Evolutionary conservation across 2,797 vertebrate genomes (phyloP).

Genomic region (Poecilia velifera): DNA sequence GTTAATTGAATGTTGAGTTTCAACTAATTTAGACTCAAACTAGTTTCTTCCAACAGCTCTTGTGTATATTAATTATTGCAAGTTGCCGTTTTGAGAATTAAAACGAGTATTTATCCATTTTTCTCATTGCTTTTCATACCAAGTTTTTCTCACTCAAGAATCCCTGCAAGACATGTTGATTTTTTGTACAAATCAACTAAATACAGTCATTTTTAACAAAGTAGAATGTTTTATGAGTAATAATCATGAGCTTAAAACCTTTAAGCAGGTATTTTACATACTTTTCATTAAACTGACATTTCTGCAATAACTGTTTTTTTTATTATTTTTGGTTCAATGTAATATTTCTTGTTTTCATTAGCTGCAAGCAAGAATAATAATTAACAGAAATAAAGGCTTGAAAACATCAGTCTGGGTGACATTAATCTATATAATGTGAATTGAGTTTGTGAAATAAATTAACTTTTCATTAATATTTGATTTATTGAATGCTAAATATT

Average conservation of each 20-base stretch:
- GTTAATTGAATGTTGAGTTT: not conserved
- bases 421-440: not conserved
- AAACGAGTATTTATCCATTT: not conserved
- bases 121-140: not conserved
- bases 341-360: not conserved
- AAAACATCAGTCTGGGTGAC: not conserved
- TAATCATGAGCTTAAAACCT: too few relatives aligned
- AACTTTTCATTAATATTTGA: not conserved
- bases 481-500: not conserved
- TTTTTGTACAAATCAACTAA: not conserved
- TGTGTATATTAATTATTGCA: not conserved
- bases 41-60: not conserved
- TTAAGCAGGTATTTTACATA: not conserved
- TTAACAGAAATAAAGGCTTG: not conserved
- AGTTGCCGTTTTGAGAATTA: not conserved
- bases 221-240: too few relatives aligned
- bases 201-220: not conserved
- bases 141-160: not conserved
- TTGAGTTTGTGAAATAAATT: not conserved
- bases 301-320: not conserved
- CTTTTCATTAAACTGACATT: not conserved
- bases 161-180: too few relatives aligned
- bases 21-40: not conserved
- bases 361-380: not conserved
- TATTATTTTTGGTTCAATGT: not conserved